phyloP scores from a whole-genome alignment of 2,113 vertebrate species.

The Reinhardtius hippoglossoides region DNA sequence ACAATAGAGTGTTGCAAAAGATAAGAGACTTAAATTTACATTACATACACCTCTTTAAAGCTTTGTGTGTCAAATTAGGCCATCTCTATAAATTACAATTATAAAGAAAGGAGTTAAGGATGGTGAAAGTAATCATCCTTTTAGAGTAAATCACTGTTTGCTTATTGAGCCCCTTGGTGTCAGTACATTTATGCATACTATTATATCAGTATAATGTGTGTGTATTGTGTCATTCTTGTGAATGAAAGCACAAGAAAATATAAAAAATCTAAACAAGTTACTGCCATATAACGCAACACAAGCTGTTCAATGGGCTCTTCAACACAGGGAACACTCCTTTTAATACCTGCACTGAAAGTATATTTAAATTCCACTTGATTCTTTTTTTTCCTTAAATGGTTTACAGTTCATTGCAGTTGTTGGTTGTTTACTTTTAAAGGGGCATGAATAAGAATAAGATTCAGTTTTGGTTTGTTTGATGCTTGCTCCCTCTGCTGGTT shows the following conservation, averaged over 20 bases:
- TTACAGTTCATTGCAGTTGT: slow-evolving; percentile 10
- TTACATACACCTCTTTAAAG: slow-evolving; percentile 26
- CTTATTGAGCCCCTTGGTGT: not conserved
- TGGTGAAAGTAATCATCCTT: slow-evolving; percentile 1
- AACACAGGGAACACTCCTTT: no score
- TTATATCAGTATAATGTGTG: not conserved
- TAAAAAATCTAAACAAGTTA: no score
- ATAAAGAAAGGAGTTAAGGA: slow-evolving; percentile 1
- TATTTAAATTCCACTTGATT: no score
- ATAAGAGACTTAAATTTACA: slow-evolving; percentile 49
- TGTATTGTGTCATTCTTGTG: not conserved
- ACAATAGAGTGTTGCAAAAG: slow-evolving; percentile 53
- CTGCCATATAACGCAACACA: no score
- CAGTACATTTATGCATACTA: not conserved
- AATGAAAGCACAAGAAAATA: no score
- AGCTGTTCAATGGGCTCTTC: no score
- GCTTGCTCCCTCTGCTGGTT: slow-evolving; percentile 64
- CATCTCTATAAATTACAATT: slow-evolving; percentile 24
- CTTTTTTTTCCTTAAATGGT: not conserved
- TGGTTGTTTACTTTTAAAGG: not conserved
- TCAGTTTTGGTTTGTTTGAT: slow-evolving; percentile 27
- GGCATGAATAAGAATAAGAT: not conserved
- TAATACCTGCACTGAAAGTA: no score
- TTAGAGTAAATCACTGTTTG: not conserved
- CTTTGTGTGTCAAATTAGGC: slow-evolving; percentile 2